Conservation (phyloP, 2,797 vertebrate species). For the Masticophis lateralis region DNA sequence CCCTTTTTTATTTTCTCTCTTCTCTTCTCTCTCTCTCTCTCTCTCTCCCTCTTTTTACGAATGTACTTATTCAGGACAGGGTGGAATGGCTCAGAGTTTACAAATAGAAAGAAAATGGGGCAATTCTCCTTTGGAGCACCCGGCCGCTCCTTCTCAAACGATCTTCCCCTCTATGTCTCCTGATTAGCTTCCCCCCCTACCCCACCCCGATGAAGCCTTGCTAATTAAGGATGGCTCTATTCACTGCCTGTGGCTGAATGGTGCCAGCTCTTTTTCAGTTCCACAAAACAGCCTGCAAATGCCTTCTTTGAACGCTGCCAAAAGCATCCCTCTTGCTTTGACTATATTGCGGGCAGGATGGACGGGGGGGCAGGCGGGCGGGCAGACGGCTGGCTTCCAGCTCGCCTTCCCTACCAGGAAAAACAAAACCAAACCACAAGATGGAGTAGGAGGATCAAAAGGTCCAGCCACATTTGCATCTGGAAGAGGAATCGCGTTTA, state of each 20-base stretch:
- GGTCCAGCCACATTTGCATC: constrained; percentile 27
- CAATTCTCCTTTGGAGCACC: constrained; percentile 22
- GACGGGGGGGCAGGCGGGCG: background rate
- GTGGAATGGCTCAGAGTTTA: constrained; percentile 15
- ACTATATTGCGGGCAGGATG: constrained; percentile 9
- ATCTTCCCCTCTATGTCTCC: background rate
- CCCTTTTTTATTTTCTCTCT: background rate
- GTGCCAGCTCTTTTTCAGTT: constrained; percentile 36
- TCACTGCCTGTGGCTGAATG: constrained; percentile 43
- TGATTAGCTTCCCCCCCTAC: background rate
- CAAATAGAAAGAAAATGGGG: background rate
- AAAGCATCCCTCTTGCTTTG: constrained; percentile 43
- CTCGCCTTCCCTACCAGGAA: background rate
- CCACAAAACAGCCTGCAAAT: constrained; percentile 49
- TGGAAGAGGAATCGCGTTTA: constrained; percentile 47
- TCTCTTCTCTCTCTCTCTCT: too few species aligned
- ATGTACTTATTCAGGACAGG: constrained; percentile 23
- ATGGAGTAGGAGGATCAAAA: background rate
- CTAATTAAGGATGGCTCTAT: constrained; percentile 52
- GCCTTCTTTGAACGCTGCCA: constrained; percentile 45
- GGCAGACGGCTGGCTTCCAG: constrained; percentile 50
- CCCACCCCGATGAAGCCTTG: constrained; percentile 39
- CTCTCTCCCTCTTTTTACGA: background rate
- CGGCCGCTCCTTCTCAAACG: constrained; percentile 5
- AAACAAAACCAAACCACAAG: background rate